These are phyloP conservation scores for Prunella fulvescens DNA, from an alignment of 2,113 vertebrate species.

Conservation along the genomic window DNA sequence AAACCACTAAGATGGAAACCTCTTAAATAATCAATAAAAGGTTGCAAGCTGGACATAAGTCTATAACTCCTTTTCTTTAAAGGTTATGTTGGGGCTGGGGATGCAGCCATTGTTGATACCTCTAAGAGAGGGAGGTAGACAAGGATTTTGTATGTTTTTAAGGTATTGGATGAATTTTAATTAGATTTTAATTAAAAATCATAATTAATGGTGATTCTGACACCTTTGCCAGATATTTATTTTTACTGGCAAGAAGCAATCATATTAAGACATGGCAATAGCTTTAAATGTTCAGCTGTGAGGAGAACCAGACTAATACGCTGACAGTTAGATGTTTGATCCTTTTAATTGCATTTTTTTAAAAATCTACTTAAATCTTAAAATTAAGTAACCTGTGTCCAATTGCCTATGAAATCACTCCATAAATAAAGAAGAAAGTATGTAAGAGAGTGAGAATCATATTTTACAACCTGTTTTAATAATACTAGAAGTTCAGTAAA, in stretches of 20 bases:
- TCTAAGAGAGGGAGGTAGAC: not conserved
- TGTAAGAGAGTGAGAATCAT: not conserved
- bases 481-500: not conserved
- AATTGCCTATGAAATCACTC: not conserved
- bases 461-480: not conserved
- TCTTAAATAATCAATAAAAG: not conserved
- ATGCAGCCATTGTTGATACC: not conserved
- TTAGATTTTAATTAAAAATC: slow-evolving; percentile 29
- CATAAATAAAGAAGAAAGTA: slow-evolving; percentile 16
- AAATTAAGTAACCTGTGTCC: slow-evolving; percentile 3
- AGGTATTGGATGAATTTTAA: not conserved
- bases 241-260: not conserved
- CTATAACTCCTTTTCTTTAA: not conserved
- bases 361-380: not conserved
- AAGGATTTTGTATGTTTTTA: not conserved
- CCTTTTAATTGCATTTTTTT: not conserved
- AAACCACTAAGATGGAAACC: not conserved
- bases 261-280: not conserved
- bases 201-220: slow-evolving; percentile 24
- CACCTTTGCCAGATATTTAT: slow-evolving; percentile 3
- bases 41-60: not conserved
- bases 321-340: not conserved
- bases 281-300: not conserved
- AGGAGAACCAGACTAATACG: not conserved
- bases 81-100: not conserved